These are phyloP conservation scores for Ailuropoda melanoleuca DNA, from an alignment of 2,113 vertebrate species.

Conservation along the genomic window DNA sequence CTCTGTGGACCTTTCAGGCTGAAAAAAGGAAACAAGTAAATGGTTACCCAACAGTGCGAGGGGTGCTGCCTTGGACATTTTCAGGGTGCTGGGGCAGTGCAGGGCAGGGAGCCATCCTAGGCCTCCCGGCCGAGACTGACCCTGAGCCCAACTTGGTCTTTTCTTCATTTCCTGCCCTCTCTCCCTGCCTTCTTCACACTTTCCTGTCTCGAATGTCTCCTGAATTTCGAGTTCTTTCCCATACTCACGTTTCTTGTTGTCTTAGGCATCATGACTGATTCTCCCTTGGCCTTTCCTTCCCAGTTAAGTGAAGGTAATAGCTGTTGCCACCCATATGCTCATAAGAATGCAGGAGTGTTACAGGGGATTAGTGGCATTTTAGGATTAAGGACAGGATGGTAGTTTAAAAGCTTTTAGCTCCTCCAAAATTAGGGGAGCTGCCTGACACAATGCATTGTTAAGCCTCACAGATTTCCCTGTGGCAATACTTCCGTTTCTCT, in stretches of 20 bases:
- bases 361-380: constrained; percentile 53
- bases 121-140: not conserved
- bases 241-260: constrained; percentile 1
- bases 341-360: constrained; percentile 7
- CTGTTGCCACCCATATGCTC: constrained; percentile 28
- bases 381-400: constrained; percentile 45
- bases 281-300: not conserved
- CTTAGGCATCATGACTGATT: not conserved
- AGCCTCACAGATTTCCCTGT: not conserved
- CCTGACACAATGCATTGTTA: not conserved
- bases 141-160: not conserved
- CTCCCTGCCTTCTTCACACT: not conserved
- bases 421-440: constrained; percentile 36
- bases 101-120: not conserved
- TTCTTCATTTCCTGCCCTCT: not conserved
- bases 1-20: not conserved
- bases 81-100: not conserved
- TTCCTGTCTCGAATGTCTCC: not conserved
- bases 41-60: fast-evolving
- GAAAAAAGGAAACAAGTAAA: not conserved
- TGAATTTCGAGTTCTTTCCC: not conserved
- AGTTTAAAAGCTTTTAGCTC: constrained; percentile 11
- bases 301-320: constrained; percentile 52
- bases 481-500: constrained; percentile 15
- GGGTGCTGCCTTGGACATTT: not conserved